Base-by-base conservation (phyloP, 30 jellyfish, hydroid and myxozoan genomes). In the Chrysaora quinquecirrha region DNA sequence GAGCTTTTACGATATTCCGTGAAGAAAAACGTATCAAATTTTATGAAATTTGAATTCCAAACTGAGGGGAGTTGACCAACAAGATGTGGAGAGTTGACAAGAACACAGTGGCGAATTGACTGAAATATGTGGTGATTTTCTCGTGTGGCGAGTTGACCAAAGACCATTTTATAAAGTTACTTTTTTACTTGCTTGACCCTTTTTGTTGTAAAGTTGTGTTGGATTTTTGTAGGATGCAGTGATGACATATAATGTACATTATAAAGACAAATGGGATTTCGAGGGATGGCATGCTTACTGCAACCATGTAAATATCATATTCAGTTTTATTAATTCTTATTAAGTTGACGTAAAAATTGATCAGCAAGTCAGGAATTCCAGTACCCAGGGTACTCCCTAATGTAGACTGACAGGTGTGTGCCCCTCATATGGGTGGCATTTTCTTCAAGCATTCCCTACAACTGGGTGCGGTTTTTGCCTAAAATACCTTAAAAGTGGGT, bases 231-330 rank as follows among this genome's bases (percentile, higher is more conserved):
- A 85, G 90, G 89, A 86, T 34, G 97, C 97, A 3, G 61, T 94
- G n/a, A 47, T 94, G 74, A 70, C 76, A 16, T 94, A 94, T 82
- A 94, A 94, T 34, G 85, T 82, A 24, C 99, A 94, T 73, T 94
- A 94, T 67, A 87, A 84, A 76, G 97, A 87, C 32, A 94, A 94
- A 49, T 94, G 99, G 99, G 89, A 87, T 60, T 94, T 94, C 56
- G 97, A 94, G 35, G 94, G 96, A 30, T 94, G 99, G 99, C 99
- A 94, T 67, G 78, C 93, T 0, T 94, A 81, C 54, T 94, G 99
- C 82, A 94, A 94, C 62, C 89, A 60, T 0, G 94, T 87, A 58
- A 3, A 24, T 0, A 22, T n/a, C n/a, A n/a, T n/a, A n/a, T n/a
- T n/a, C n/a, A n/a, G n/a, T n/a, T n/a, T n/a, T n/a, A n/a, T n/a